Base-by-base conservation (phyloP, 2,113 vertebrate species). In the Charina bottae region DNA sequence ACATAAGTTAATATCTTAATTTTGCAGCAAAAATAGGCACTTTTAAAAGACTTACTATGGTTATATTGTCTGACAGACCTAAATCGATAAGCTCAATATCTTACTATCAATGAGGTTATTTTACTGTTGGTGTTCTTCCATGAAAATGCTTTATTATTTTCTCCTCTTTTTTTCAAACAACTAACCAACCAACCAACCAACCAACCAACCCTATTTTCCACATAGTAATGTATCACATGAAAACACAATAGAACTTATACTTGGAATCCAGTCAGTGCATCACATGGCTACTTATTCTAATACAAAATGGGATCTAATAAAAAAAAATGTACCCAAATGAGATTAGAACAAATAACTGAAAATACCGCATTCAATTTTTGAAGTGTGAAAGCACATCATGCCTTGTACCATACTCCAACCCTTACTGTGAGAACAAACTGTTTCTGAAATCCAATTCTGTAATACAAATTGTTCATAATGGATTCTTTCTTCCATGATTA, bases 401-500 rank as follows among this genome's bases (percentile, higher is more conserved):
- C 13, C 13, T 24, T 91, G 95, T 91, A 89, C 91, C 11, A 33
- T 11, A 62, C 49, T 42, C 3, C 33, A 62, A 95, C 94, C 85
- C 88, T 90, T 83, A 95, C 62, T 90, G 90, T 83, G 62, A 94
- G 84, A 95, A 95, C 54, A 90, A 95, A 91, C 89, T 93, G 83
- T 85, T 68, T 95, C 83, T 90, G 68, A 90, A 92, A 91, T 85
- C 93, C 53, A 88, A 91, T 88, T 90, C 88, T 94, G 64, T 54
- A 93, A 91, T 68, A 89, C 92, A 92, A 95, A 95, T 91, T 95
- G 95, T 49, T 78, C 93, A 96, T 95, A 15, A 56, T 87, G 93
- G 0, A 78, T 92, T 53, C 56, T 91, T 85, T 94, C 85, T 89
- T 85, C 24, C 88, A 83, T 68, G 92, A 91, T 93, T 2, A 86